Base-by-base conservation (phyloP, 2,797 vertebrate genomes). In the Platalea minor region DNA sequence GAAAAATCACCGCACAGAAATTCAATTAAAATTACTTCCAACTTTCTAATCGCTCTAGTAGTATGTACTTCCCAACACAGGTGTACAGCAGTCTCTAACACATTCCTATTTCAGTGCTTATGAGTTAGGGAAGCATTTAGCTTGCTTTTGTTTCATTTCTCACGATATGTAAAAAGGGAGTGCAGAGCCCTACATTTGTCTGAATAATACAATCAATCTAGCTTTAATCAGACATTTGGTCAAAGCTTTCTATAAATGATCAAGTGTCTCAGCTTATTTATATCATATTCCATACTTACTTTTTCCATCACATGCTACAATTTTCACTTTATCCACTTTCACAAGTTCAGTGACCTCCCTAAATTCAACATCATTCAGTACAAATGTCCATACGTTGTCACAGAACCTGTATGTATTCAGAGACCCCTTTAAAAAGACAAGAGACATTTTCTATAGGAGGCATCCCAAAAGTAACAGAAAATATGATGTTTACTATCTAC, bases 261-360 rank as follows among this genome's bases (percentile, higher is more conserved):
- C 48, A 68, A 53, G 51, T 18, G 20, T 74, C 60, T 85, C 43
- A 63, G n/a, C 23, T 91, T 56, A 70, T 50, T 84, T 69, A 17
- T 29, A 61, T n/a, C 13, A 29, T 33, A 86, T 81, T 67, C 50
- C 72, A 87, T 96, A 98, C 99, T 99, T 98, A 98, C 99, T 99
- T 99, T 99, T 99, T 91, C 99, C 99, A 89, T 99, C 99, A 95
- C 99, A 99, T 59, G 99, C 99, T 54, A 99, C 99, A 31, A 99
- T 99, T 98, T 99, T 99, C 96, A 99, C 99, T 98, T 99, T 99
- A 97, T 99, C 99, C 94, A 99, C 99, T 98, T 99, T 99, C 86
- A 99, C 99, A 70, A 99, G 98, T 95, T 99, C 99, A 9, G 99
- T 99, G 91, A 99, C 99, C 97, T 99, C 99, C 94, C 99, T 98